These are phyloP conservation scores for Cottus gobio DNA, from an alignment of 2,113 vertebrate species.

Conservation along the genomic window DNA sequence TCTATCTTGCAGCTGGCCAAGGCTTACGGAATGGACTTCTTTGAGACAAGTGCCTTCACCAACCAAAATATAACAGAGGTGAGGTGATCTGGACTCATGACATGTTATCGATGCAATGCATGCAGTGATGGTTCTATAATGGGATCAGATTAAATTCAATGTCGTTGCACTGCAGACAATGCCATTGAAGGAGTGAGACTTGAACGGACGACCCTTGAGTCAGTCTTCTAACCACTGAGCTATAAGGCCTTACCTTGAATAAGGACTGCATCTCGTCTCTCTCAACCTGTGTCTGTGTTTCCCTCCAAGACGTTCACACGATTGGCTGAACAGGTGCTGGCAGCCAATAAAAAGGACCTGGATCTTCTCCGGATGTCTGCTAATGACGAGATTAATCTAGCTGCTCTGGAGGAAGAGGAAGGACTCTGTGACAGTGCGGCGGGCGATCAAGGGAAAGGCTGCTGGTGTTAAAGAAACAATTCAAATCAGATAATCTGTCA, in stretches of 20 bases:
- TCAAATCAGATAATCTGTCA: slow-evolving; percentile 1
- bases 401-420: slow-evolving; percentile 90
- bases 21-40: slow-evolving; percentile 98
- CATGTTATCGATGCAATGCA: background rate
- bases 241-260: background rate
- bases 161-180: background rate
- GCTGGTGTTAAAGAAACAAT: slow-evolving; percentile 91
- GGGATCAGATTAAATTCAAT: background rate
- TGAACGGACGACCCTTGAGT: background rate
- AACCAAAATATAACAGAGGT: slow-evolving; percentile 97
- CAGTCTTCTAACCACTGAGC: slow-evolving; percentile 5
- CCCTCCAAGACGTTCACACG: slow-evolving; percentile 90
- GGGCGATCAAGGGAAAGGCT: slow-evolving; percentile 84
- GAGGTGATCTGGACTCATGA: slow-evolving; percentile 31
- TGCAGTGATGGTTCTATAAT: background rate
- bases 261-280: background rate
- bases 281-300: background rate
- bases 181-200: background rate
- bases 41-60: slow-evolving; percentile 99
- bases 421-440: slow-evolving; percentile 80
- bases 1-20: slow-evolving; percentile 88
- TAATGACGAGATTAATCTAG: slow-evolving; percentile 83
- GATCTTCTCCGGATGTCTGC: slow-evolving; percentile 86
- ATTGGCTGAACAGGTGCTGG: slow-evolving; percentile 94
- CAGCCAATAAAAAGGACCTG: slow-evolving; percentile 94